Conservation (phyloP, 2,113 vertebrate species). For the Equus quagga region DNA sequence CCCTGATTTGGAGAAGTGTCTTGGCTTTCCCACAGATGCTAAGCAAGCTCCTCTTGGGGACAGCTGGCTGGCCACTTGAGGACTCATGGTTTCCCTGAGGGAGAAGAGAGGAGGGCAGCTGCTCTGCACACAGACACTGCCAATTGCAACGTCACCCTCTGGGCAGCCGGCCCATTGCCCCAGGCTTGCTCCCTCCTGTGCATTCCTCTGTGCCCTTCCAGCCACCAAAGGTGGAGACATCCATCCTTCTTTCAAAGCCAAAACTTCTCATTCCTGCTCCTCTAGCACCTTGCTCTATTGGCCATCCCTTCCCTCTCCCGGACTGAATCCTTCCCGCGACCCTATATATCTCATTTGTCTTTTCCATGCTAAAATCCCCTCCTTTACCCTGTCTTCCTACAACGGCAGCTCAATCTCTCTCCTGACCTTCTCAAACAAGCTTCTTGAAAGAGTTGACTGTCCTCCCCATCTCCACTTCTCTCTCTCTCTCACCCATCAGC, state of each 20-base stretch:
- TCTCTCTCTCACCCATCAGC: background rate
- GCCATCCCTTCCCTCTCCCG: background rate
- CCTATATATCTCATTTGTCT: background rate
- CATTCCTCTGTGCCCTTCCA: background rate
- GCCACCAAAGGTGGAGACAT: background rate
- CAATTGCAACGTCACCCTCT: background rate
- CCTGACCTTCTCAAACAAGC: background rate
- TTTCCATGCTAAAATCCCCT: background rate
- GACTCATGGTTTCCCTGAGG: background rate
- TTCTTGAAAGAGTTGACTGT: background rate
- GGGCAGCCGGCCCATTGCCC: background rate
- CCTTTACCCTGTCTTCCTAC: background rate
- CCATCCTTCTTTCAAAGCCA: background rate
- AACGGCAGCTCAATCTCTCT: background rate
- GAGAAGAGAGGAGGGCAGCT: background rate
- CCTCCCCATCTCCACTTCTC: background rate
- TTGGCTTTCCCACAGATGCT: background rate
- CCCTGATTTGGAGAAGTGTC: background rate
- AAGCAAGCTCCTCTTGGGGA: background rate
- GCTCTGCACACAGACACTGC: background rate
- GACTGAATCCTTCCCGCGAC: background rate
- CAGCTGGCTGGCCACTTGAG: constrained; percentile 9
- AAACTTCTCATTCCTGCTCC: background rate
- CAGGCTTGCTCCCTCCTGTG: background rate
- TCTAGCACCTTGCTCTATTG: background rate